Percentiles rank a stretch among this genome's conserved stretches.
phyloP scores from a whole-genome alignment of 2,797 vertebrate genomes.

The Antrozous pallidus region DNA sequence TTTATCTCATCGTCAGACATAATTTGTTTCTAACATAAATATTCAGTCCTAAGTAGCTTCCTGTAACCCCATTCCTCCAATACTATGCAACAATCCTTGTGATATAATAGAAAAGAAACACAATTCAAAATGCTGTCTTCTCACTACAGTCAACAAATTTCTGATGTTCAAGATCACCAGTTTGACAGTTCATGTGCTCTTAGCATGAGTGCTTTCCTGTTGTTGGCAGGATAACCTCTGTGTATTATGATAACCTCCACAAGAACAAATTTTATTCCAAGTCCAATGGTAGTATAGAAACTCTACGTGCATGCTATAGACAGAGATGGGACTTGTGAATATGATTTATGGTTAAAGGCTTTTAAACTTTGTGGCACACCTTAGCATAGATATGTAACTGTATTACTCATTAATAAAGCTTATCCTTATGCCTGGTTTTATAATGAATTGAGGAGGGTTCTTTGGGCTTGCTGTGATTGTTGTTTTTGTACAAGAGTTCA shows the following conservation, averaged over 20 bases:
- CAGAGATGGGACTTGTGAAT: not conserved
- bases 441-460: not conserved
- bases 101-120: slow-evolving; percentile 27
- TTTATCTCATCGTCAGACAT: slow-evolving; percentile 43
- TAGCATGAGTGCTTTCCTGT: slow-evolving; percentile 6
- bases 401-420: not conserved
- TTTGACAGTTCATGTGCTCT: not conserved
- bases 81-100: not conserved
- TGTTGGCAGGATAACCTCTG: slow-evolving; percentile 38
- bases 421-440: not conserved
- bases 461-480: not conserved
- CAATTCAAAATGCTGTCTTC: not conserved
- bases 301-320: not conserved
- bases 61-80: not conserved
- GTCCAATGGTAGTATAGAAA: not conserved
- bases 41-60: slow-evolving; percentile 14
- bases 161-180: not conserved
- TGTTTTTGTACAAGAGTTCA: slow-evolving; percentile 26
- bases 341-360: not conserved
- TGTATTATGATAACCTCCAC: slow-evolving; percentile 32
- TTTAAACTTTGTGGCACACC: not conserved
- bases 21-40: slow-evolving; percentile 53
- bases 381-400: not conserved
- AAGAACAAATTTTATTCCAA: slow-evolving; percentile 63
- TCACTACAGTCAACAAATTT: not conserved